Conservation (phyloP, 2,888 invertebrate genomes). For the Copidosoma aretas region DNA sequence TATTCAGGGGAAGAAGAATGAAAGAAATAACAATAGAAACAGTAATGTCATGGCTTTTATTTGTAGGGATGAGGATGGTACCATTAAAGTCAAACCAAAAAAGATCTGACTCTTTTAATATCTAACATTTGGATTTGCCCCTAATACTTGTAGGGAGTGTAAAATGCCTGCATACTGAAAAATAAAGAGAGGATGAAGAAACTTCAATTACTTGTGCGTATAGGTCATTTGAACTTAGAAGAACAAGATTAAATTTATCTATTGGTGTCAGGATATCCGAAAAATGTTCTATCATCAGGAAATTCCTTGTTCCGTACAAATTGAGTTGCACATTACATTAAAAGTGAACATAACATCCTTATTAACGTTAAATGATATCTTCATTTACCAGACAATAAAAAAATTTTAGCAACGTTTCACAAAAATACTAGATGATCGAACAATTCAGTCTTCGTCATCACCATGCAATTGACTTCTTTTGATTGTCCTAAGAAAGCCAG, state of each 20-base stretch:
- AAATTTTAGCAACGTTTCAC: too few relatives aligned
- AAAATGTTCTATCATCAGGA: background rate
- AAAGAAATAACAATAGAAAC: too few relatives aligned
- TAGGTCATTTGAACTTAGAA: too few relatives aligned
- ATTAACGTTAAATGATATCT: background rate
- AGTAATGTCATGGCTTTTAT: too few relatives aligned
- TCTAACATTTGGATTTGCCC: too few relatives aligned
- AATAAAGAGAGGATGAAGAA: background rate
- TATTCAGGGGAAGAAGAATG: too few relatives aligned
- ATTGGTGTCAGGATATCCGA: background rate
- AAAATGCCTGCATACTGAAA: too few relatives aligned
- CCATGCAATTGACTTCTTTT: background rate
- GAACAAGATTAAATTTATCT: background rate
- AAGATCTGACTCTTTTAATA: too few relatives aligned
- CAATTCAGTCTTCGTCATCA: background rate
- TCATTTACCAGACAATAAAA: too few relatives aligned
- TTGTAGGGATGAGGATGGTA: too few relatives aligned
- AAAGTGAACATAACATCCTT: background rate
- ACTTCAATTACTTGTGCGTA: background rate
- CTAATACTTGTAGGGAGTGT: too few relatives aligned
- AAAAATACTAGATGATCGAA: background rate
- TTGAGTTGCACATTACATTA: background rate
- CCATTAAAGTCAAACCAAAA: too few relatives aligned
- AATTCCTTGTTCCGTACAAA: background rate
- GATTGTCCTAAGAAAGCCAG: conserved; percentile 9